phyloP scores from a whole-genome alignment of 2,113 vertebrate species.

The Coreoperca whiteheadi region DNA sequence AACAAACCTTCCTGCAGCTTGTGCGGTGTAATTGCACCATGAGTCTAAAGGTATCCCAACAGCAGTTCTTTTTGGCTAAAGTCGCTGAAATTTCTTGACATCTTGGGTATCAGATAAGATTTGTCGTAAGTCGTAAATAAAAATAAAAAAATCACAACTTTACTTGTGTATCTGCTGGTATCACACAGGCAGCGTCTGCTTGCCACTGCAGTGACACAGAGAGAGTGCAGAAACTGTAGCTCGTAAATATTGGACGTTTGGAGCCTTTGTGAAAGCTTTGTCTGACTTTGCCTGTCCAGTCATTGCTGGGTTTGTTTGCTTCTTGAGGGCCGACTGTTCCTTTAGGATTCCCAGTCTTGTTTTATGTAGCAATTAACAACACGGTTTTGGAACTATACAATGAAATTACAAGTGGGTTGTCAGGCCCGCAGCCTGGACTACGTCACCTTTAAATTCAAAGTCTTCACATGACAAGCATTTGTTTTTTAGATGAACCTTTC shows the following conservation, averaged over 20 bases:
- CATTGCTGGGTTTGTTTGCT: no score
- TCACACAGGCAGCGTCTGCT: not conserved
- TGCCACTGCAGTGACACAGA: not conserved
- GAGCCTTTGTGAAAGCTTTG: not conserved
- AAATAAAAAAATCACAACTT: no score
- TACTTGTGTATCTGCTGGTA: no score
- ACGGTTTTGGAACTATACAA: not conserved
- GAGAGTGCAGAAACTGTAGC: not conserved
- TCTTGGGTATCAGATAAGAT: not conserved
- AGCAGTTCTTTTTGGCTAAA: not conserved
- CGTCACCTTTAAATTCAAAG: not conserved
- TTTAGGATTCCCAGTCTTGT: not conserved
- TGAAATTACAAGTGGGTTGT: not conserved
- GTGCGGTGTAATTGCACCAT: not conserved
- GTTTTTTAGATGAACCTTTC: not conserved
- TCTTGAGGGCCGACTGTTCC: not conserved
- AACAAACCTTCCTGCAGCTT: no score
- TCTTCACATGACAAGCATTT: conserved; percentile 7
- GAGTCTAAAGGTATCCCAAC: not conserved
- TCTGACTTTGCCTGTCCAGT: not conserved
- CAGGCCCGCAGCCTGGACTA: not conserved
- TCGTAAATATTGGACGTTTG: not conserved
- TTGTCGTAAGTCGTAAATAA: not conserved
- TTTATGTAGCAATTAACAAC: not conserved
- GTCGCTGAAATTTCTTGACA: not conserved